Conservation (phyloP, 2,797 vertebrate genomes). For the Serranus cabrilla region DNA sequence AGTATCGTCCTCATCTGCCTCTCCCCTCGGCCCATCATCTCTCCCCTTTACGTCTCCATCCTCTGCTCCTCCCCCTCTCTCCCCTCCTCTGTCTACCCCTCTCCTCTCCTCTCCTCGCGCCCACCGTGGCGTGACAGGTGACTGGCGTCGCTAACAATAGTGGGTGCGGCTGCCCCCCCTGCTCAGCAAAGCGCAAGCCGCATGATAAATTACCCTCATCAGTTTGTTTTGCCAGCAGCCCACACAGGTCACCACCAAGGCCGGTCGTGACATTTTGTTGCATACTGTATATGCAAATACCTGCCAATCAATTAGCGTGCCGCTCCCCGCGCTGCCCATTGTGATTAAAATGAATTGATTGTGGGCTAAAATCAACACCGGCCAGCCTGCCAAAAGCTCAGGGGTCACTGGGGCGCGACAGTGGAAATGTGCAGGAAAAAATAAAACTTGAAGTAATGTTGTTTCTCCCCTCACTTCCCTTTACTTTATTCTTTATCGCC, state of each 20-base stretch:
- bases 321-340: constrained; percentile 72
- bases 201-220: constrained; percentile 88
- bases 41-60: constrained; percentile 39
- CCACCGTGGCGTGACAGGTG: constrained; percentile 82
- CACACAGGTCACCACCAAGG: constrained; percentile 85
- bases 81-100: constrained; percentile 11
- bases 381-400: constrained; percentile 81
- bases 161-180: constrained; percentile 57
- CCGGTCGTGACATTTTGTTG: constrained; percentile 84
- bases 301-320: constrained; percentile 88
- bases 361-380: constrained; percentile 82
- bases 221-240: constrained; percentile 85
- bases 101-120: constrained; percentile 49
- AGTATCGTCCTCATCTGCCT: constrained; percentile 21
- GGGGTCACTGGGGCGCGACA: constrained; percentile 82
- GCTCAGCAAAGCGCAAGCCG: constrained; percentile 64
- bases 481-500: constrained; percentile 62
- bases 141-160: constrained; percentile 85
- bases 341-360: constrained; percentile 91
- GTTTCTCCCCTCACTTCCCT: constrained; percentile 28
- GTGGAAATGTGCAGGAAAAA: constrained; percentile 36
- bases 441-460: constrained; percentile 43
- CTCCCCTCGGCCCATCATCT: constrained; percentile 19
- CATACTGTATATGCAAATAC: constrained; percentile 88
- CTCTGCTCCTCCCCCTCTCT: constrained; percentile 5